Evolutionary conservation across 2,888 invertebrate species (phyloP).

Genomic region (Calameuta filiformis): DNA sequence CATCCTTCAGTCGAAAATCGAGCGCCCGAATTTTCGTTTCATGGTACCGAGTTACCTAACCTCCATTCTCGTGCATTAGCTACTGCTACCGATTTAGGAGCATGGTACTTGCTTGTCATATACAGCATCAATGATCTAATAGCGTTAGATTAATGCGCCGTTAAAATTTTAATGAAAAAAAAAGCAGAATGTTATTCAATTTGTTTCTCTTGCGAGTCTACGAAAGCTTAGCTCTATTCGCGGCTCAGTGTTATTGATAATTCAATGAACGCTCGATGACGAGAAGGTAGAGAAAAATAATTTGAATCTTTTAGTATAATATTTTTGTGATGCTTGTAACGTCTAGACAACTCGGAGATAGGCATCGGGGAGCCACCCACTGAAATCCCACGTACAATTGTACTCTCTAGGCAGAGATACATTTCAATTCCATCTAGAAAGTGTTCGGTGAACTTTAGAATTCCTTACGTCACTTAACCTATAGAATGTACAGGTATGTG

Average conservation of each 20-base stretch:
- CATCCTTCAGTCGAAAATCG: constrained; percentile 26
- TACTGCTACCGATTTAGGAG: not conserved
- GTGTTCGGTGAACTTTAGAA: not conserved
- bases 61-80: not conserved
- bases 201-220: not conserved
- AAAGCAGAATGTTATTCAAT: not conserved
- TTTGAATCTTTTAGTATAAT: not conserved
- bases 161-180: not conserved
- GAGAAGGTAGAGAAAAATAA: not conserved
- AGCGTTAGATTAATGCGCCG: not conserved
- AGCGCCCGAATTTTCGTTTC: constrained; percentile 1
- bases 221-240: not conserved
- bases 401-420: not conserved
- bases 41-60: not conserved
- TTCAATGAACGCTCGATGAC: not conserved
- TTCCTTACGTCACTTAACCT: not conserved
- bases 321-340: constrained; percentile 15
- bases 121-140: not conserved
- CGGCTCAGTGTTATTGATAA: not conserved
- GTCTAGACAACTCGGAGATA: constrained; percentile 19
- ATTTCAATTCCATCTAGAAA: not conserved
- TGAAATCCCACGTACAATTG: constrained; percentile 2
- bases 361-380: constrained; percentile 2
- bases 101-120: not conserved
- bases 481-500: not conserved